A percentile compares a stretch with the other conserved stretches of the same genome.
Conservation (phyloP, 2,888 invertebrate species). For the Drosophila fungiperda region DNA sequence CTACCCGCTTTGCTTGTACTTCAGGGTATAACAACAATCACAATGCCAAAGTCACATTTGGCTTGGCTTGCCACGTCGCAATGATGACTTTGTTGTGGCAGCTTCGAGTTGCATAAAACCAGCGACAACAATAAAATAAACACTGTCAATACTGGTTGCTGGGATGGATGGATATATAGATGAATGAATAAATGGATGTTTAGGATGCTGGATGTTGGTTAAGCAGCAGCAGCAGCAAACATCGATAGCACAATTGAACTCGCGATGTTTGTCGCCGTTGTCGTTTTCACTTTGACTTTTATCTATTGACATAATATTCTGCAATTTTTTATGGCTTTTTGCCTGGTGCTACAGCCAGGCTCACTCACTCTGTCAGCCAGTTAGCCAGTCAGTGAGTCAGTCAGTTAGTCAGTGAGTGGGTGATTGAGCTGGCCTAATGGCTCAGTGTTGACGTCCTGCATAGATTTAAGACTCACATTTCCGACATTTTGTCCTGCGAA, state of each 20-base stretch:
- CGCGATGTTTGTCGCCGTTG: slow-evolving; percentile 64
- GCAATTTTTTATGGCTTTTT: slow-evolving; percentile 52
- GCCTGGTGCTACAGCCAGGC: slow-evolving; percentile 38
- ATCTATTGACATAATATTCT: slow-evolving; percentile 79
- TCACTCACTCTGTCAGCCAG: slow-evolving; percentile 16
- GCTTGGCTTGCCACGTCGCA: slow-evolving; percentile 29
- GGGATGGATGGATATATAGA: slow-evolving; percentile 20
- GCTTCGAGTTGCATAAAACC: slow-evolving; percentile 40
- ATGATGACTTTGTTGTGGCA: slow-evolving; percentile 62
- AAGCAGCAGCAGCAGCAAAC: slow-evolving; percentile 7
- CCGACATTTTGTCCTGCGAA: slow-evolving; percentile 36
- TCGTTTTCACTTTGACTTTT: slow-evolving; percentile 69
- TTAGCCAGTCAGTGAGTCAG: slow-evolving; percentile 29
- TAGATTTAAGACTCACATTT: slow-evolving; percentile 65
- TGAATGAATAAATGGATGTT: slow-evolving; percentile 47
- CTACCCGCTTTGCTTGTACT: neutral
- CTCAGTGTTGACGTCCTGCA: slow-evolving; percentile 69
- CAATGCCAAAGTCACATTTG: slow-evolving; percentile 39
- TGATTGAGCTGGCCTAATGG: slow-evolving; percentile 55
- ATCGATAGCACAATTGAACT: slow-evolving; percentile 69
- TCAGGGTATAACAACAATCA: slow-evolving; percentile 3
- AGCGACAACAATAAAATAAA: slow-evolving; percentile 79
- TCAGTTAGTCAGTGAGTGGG: slow-evolving; percentile 34
- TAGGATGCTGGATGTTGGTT: slow-evolving; percentile 34
- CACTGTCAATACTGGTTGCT: slow-evolving; percentile 59